Evolutionary conservation across 2,113 vertebrate species (phyloP), one percentile per base, ranked within the genome.

Genomic region (Austrofundulus limnaeus): DNA sequence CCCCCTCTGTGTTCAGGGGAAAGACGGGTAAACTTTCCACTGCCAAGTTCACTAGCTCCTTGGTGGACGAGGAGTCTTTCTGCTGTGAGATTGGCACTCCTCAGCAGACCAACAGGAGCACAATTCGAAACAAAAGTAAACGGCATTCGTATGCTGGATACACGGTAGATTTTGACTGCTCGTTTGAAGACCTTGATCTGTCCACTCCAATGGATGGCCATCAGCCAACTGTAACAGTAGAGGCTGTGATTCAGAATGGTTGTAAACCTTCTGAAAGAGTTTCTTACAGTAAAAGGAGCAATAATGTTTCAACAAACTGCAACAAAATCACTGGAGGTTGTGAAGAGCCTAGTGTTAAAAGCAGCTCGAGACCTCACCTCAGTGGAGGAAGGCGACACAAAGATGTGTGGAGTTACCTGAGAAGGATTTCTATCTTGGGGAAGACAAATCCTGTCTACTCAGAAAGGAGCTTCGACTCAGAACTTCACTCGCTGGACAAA

Each of bases 391-490:
- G 88, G 66, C 91, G 75, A 70, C 83, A 91, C 16, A 94, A 91
- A 68, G 94, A 95, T 48, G 93, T 96, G 62, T 97, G 94, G 94
- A 94, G 87, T 79, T 96, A 96, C 86, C 77, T 96, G 76, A 95
- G 91, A 89, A 92, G 92, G 70, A 93, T 95, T 85, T 94, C 94
- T 31, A 65, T 94, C 54, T 83, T 92, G 56, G 89, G 89, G 75
- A 93, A 88, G 78, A 90, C 91, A 72, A 81, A 88, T 54, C 86
- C 92, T 23, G 90, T 86, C 47, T 85, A 85, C 57, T 74, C 90
- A 23, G 91, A 94, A 80, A 90, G 91, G 87, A 94, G 91, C 62
- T 88, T 89, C 55, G 92, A 93, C 72, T 92, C 88, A 9, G 90
- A 82, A 81, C 90, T 92, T 72, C 91, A 87, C 78, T 92, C 91